These are phyloP conservation scores for Brienomyrus brachyistius DNA, from an alignment of 2,113 vertebrate genomes.

Conservation along the genomic window DNA sequence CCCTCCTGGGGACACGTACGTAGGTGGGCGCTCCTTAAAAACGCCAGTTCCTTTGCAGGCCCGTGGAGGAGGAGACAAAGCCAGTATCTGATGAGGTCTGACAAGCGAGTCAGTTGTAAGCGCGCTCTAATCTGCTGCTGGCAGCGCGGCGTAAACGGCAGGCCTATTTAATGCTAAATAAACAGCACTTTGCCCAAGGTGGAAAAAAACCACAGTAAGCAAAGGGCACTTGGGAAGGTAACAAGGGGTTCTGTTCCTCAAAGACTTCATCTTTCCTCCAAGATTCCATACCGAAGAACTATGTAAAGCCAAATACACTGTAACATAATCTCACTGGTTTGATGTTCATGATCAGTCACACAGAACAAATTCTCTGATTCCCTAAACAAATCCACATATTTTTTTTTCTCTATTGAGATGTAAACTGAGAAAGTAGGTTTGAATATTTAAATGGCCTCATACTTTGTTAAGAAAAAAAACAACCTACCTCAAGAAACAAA, in stretches of 20 bases:
- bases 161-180: constrained; percentile 7
- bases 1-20: too few species aligned
- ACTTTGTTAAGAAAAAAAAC: not conserved
- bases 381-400: not conserved
- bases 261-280: not conserved
- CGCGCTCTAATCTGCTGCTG: not conserved
- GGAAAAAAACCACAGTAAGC: not conserved
- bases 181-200: not conserved
- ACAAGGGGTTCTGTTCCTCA: not conserved
- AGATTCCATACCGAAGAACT: not conserved
- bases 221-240: not conserved
- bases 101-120: constrained; percentile 10
- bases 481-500: not conserved
- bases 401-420: not conserved
- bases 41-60: not conserved
- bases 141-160: not conserved
- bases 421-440: not conserved
- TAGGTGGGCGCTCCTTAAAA: not conserved
- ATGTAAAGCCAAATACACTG: not conserved
- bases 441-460: not conserved
- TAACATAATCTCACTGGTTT: not conserved
- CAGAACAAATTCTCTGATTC: not conserved
- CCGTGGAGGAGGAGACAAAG: not conserved
- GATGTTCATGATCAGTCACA: not conserved
- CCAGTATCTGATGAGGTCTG: constrained; percentile 7